Evolutionary conservation across 2,113 vertebrate species (phyloP).

Genomic region (Acrocephalus arundinaceus): DNA sequence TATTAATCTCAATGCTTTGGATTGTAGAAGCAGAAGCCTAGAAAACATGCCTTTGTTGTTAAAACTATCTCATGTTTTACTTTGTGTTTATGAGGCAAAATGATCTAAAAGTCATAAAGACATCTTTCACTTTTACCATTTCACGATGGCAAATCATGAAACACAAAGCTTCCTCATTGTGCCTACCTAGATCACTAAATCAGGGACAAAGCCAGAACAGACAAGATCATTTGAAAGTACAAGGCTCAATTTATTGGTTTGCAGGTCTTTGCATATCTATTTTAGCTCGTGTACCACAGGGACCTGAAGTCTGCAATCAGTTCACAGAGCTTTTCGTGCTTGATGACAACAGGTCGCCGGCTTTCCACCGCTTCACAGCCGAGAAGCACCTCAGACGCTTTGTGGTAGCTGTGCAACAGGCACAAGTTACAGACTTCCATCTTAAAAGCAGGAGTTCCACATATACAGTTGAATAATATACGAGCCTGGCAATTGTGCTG

Average conservation of each 20-base stretch:
- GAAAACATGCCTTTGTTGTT: neutral
- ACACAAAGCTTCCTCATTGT: neutral
- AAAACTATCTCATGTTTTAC: neutral
- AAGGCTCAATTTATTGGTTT: neutral
- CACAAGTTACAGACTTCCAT: neutral
- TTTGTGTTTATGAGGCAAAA: neutral
- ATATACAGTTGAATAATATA: neutral
- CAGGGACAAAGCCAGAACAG: neutral
- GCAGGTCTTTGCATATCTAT: neutral
- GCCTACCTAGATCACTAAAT: neutral
- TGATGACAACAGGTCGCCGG: fast-evolving
- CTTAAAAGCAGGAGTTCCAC: neutral
- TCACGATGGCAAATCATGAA: neutral
- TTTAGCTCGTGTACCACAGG: neutral
- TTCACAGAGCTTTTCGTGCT: neutral
- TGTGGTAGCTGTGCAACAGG: neutral
- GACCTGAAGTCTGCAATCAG: neutral
- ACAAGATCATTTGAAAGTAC: neutral
- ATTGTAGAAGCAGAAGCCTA: neutral
- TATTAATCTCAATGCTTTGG: neutral
- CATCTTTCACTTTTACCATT: neutral
- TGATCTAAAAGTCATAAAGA: neutral
- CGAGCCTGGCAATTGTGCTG: neutral
- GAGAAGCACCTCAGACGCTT: neutral
- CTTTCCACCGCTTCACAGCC: neutral